Base-by-base conservation (phyloP, 2,888 invertebrate genomes). In the Pherbina coryleti region DNA sequence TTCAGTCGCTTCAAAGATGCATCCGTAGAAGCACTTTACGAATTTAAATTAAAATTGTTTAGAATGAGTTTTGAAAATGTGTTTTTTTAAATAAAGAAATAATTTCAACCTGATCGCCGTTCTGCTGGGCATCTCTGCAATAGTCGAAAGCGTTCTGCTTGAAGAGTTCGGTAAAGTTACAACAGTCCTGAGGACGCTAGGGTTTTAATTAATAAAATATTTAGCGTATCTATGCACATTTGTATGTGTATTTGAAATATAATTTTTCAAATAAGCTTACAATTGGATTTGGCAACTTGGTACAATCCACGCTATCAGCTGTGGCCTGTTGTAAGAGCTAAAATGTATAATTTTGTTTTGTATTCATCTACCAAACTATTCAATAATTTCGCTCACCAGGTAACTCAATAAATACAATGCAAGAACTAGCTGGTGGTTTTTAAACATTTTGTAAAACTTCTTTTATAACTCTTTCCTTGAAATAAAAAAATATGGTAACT, bases 181-280 rank as follows among this genome's bases (percentile, higher is more conserved):
- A 78, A 55, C 80, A 80, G 31, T 51, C 71, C n/a, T 78, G 74
- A 5, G 80, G 80, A 22, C 66, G 55, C 80, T 80, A 60, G n/a
- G 11, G 62, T 64, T 8, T 55, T 53, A 14, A 44, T 4, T 53
- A 34, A 71, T 53, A 71, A 37, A 55, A 34, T 19, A 25, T 34
- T 73, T 28, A 9, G 11, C 49, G 25, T 31, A 70, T 9, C 25
- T n/a, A 28, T 11, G 28, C 9, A 14, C 19, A 31, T n/a, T 55
- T 14, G 28, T 19, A 34, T 17, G 17, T 57, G 9, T 71, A 14
- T 2, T 51, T 57, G 25, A 19, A 64, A 34, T 9, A 34, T 4
- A 66, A 66, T 66, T 25, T 37, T 57, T 60, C 49, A 9, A 14
- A 19, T 19, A 11, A 31, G 62, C 80, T 69, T 69, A 80, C 78